A percentile compares a stretch with the other conserved stretches of the same genome.
Evolutionary conservation across 2,113 vertebrate genomes (phyloP).

Genomic region (Todiramphus chloris): DNA sequence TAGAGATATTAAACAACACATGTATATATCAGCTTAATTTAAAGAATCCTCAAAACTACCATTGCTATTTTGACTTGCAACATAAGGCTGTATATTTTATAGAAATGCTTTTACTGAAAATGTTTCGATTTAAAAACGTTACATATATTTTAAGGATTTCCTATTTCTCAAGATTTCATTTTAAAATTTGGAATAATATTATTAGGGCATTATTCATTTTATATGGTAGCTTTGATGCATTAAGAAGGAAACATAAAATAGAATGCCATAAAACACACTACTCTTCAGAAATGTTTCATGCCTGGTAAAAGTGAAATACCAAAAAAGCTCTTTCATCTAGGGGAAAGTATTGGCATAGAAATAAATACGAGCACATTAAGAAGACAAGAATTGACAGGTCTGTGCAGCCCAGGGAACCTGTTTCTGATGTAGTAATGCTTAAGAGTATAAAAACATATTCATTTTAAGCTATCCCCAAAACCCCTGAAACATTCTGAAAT

Average conservation of each 20-base stretch:
- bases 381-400: neutral
- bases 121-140: neutral
- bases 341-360: neutral
- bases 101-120: neutral
- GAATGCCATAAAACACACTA: neutral
- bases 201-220: neutral
- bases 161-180: neutral
- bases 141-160: neutral
- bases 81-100: neutral
- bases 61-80: neutral
- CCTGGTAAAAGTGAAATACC: neutral
- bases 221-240: neutral
- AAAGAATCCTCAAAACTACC: neutral
- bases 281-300: neutral
- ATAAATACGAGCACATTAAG: neutral
- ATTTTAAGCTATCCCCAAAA: neutral
- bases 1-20: slow-evolving; percentile 4
- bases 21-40: neutral
- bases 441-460: neutral
- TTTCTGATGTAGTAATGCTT: neutral
- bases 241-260: neutral
- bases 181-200: neutral
- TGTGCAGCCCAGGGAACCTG: neutral
- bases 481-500: neutral
- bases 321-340: neutral